These are phyloP conservation scores for Lobophora halterata DNA, from an alignment of 2,888 invertebrate genomes.

Conservation along the genomic window DNA sequence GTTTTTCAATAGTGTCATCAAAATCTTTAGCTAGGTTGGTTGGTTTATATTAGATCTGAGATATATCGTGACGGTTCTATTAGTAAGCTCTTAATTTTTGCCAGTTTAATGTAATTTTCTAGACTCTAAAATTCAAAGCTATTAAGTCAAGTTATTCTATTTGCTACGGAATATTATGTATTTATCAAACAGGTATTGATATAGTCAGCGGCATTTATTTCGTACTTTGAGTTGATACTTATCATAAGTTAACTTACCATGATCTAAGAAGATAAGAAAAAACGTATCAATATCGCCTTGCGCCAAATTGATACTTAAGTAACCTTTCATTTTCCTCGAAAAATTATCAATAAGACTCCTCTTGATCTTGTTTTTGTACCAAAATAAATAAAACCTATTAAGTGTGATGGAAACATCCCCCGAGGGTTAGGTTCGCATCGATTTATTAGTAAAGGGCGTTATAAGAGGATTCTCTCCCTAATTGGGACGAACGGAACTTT, in stretches of 20 bases:
- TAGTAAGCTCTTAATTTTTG: too few relatives aligned
- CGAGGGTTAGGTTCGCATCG: slow-evolving; percentile 39
- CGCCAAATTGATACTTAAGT: slow-evolving; percentile 8
- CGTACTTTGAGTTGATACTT: too few relatives aligned
- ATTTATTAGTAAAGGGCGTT: slow-evolving; percentile 43
- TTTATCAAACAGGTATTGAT: too few relatives aligned
- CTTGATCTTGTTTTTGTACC: slow-evolving; percentile 22
- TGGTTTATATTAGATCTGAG: not conserved
- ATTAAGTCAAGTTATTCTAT: too few relatives aligned
- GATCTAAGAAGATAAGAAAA: too few relatives aligned
- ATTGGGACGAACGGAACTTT: slow-evolving; percentile 45
- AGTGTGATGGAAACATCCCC: slow-evolving; percentile 36
- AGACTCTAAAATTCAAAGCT: too few relatives aligned
- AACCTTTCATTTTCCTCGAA: slow-evolving; percentile 10
- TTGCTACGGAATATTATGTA: too few relatives aligned
- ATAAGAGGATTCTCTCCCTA: slow-evolving; percentile 49
- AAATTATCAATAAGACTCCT: slow-evolving; percentile 15
- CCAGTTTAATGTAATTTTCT: too few relatives aligned
- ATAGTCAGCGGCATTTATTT: too few relatives aligned
- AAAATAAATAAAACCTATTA: slow-evolving; percentile 28
- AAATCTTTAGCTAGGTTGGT: slow-evolving; percentile 6
- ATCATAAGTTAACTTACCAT: too few relatives aligned
- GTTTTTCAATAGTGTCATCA: slow-evolving; percentile 7
- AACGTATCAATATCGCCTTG: too few relatives aligned
- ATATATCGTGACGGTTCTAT: slow-evolving; percentile 1